Evolutionary conservation across 1,140 invertebrate genomes (phyloP), one percentile per base, ranked within the genome.

Genomic region (Charaxes varanes): DNA sequence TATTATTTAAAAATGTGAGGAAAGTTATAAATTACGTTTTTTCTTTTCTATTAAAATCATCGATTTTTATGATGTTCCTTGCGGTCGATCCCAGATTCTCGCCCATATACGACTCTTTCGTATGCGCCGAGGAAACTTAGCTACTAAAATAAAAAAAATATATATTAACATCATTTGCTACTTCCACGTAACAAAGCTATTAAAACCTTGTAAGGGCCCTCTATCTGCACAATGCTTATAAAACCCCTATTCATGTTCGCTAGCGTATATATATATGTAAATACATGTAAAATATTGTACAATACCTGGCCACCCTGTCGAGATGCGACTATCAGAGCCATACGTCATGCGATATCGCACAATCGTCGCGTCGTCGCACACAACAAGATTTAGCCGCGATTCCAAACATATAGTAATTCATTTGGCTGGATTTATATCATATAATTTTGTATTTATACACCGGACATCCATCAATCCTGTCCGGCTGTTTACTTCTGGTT

Each of bases 321-420:
- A 34, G 31, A 22, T 19, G 38, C 27, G 37, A 17, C 38, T 53
- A 43, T 42, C 50, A 22, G 27, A 21, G 34, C 47, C 59, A 62
- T 79, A 54, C 60, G 65, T 79, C 71, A 76, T 67, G 46, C 54
- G 53, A 62, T 73, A 73, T 74, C 70, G 57, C 63, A 44, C 47
- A 48, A 72, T 73, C 61, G 54, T 47, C 43, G 52, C 54, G 48
- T 56, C 61, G 52, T 59, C 48, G 45, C 41, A 54, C 48, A 49
- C 45, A 41, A 31, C 28, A 45, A 58, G 59, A 62, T 62, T 50
- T 49, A 19, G 50, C 47, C 49, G 41, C 45, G 51, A 53, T 46
- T 47, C 48, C 16, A 26, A 32, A 26, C 35, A 17, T 17, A 23
- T 19, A 41, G 40, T 40, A 41, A 54, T 57, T 49, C 43, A 51